A percentile compares a stretch with the other conserved stretches of the same genome.
Conservation (phyloP, 64 coral and sea anemone genomes). For the Pocillopora verrucosa region DNA sequence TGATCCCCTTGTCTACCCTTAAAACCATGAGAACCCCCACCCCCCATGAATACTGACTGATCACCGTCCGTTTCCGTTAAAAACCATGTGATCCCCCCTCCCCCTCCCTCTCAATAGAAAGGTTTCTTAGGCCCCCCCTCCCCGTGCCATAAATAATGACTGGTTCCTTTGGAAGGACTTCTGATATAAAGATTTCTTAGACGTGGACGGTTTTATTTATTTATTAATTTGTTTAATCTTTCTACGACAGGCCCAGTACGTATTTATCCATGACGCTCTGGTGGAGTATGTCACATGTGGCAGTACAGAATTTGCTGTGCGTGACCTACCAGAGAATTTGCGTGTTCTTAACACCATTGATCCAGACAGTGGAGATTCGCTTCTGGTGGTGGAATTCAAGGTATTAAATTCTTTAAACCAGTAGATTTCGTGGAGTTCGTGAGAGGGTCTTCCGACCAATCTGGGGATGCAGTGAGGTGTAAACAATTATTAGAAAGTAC, state of each 20-base stretch:
- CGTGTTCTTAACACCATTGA: conserved; percentile 62
- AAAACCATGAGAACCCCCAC: no score
- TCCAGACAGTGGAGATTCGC: conserved; percentile 55
- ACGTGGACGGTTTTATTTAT: not conserved
- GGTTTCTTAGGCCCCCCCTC: no score
- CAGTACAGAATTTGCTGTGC: conserved; percentile 71
- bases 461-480: not conserved
- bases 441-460: not conserved
- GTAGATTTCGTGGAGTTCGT: not conserved
- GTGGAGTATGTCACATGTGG: conserved; percentile 84
- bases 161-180: no score
- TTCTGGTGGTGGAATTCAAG: conserved; percentile 73
- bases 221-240: not conserved
- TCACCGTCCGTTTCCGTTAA: no score
- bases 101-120: no score
- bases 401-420: conserved; percentile 1
- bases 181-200: no score
- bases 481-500: no score
- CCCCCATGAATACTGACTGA: no score
- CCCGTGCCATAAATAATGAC: no score
- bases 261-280: conserved; percentile 91
- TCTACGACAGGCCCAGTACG: conserved; percentile 79
- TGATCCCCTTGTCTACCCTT: no score
- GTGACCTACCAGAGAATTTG: conserved; percentile 71
- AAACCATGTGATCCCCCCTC: no score